Base-by-base conservation (phyloP, 1,140 invertebrate species). In the Pogonomyrmex californicus region DNA sequence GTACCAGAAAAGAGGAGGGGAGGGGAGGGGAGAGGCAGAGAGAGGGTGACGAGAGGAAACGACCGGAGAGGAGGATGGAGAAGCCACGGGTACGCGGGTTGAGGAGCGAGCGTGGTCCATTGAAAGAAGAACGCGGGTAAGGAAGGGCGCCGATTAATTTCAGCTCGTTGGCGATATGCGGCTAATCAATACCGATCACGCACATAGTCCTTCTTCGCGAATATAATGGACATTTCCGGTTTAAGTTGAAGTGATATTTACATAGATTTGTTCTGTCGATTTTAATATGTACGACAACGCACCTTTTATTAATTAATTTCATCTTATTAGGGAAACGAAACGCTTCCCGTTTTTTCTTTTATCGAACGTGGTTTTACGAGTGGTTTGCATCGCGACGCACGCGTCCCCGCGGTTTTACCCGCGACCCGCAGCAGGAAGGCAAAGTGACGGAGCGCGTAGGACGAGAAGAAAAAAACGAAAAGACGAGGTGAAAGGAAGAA, bases 121-220 rank as follows among this genome's bases (percentile, higher is more conserved):
- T 90, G 87, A 90, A 88, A 90, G 89, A 88, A 68, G 68, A 87
- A 86, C 56, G 41, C 38, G 47, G 12, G 36, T n/a, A 47, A 85
- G 82, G 87, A 88, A 88, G 82, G 86, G 87, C 87, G 73, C 83
- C 83, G 89, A 91, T 91, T 91, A 91, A 91, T 91, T 90, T 90
- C 86, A 88, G 88, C 87, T 88, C 78, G 89, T 88, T 86, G 49
- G 9, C 70, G 62, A 56, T 83, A 70, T 76, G 68, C 44, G 78
- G 44, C 41, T 33, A 33, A 81, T 81, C 78, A 44, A 76, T 62
- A 30, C 47, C 60, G 38, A 33, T 44, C 44, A 58, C 38, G 23
- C 9, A 10, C 30, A 49, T 51, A 51, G 2, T 41, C 2, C 10
- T 63, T 36, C 4, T 62, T 17, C 49, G 6, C 14, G 9, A 49